Percentiles rank a stretch among this genome's conserved stretches.
Conservation (phyloP, 2,797 vertebrate species). For the Stomatorhinus walkeri region DNA sequence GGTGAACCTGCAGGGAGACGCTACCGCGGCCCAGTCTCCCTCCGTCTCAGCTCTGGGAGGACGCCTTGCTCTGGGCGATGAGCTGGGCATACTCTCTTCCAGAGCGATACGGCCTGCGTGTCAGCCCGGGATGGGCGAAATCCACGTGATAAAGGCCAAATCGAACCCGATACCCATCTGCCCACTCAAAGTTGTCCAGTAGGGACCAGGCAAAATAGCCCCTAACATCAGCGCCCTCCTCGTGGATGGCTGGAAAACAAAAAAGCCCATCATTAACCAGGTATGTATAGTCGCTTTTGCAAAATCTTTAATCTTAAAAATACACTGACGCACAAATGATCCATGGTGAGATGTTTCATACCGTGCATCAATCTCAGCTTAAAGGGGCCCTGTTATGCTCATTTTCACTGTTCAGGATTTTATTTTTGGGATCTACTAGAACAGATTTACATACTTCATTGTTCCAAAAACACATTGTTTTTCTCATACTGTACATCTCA, state of each 20-base stretch:
- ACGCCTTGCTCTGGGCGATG: conserved; percentile 52
- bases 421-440: not conserved
- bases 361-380: not conserved
- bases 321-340: not conserved
- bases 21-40: not conserved
- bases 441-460: not conserved
- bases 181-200: conserved; percentile 78
- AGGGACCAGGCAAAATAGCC: conserved; percentile 69
- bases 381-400: not conserved
- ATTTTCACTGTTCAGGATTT: not conserved
- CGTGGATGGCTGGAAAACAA: conserved; percentile 46
- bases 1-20: not conserved
- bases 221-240: conserved; percentile 54
- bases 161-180: conserved; percentile 54
- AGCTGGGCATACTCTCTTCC: conserved; percentile 65
- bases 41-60: not conserved
- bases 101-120: conserved; percentile 60
- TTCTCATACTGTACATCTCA: not conserved
- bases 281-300: not conserved
- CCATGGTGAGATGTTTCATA: not conserved
- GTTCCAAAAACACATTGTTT: not conserved
- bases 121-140: conserved; percentile 51
- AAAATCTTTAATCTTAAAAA: not conserved
- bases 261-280: not conserved
- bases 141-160: conserved; percentile 78